Evolutionary conservation across 2,888 invertebrate genomes (phyloP).

Genomic region (Priapulus caudatus): DNA sequence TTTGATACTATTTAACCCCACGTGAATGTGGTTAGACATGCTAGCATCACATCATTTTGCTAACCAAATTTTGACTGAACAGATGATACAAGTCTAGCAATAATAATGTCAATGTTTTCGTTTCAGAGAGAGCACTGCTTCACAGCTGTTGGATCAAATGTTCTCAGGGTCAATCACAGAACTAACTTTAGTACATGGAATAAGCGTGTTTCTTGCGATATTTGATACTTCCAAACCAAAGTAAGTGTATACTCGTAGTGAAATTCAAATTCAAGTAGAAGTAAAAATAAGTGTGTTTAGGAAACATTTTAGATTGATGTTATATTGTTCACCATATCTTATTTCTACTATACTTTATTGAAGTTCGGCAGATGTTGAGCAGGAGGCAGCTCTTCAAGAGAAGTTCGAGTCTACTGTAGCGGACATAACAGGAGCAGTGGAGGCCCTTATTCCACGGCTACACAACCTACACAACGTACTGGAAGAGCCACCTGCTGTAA

Average conservation of each 20-base stretch:
- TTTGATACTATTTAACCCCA: no score
- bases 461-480: slow-evolving; percentile 56
- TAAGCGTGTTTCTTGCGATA: slow-evolving; percentile 61
- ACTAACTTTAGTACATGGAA: slow-evolving; percentile 60
- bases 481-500: slow-evolving; percentile 56
- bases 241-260: no score
- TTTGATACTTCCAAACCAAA: slow-evolving; percentile 43
- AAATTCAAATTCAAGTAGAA: no score
- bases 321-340: no score
- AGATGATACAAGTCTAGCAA: no score
- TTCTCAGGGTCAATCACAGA: slow-evolving; percentile 52
- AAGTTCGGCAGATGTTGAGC: slow-evolving; percentile 34
- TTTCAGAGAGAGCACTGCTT: slow-evolving; percentile 51
- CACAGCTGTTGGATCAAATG: slow-evolving; percentile 59
- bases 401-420: slow-evolving; percentile 50
- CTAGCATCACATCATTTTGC: no score
- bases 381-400: slow-evolving; percentile 34
- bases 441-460: slow-evolving; percentile 52
- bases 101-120: no score
- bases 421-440: slow-evolving; percentile 50
- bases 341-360: no score
- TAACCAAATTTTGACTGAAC: no score
- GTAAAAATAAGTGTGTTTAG: no score
- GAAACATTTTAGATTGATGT: no score
- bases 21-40: no score